Base-by-base conservation (phyloP, 2,113 vertebrate genomes). In the Rhipidura dahli region DNA sequence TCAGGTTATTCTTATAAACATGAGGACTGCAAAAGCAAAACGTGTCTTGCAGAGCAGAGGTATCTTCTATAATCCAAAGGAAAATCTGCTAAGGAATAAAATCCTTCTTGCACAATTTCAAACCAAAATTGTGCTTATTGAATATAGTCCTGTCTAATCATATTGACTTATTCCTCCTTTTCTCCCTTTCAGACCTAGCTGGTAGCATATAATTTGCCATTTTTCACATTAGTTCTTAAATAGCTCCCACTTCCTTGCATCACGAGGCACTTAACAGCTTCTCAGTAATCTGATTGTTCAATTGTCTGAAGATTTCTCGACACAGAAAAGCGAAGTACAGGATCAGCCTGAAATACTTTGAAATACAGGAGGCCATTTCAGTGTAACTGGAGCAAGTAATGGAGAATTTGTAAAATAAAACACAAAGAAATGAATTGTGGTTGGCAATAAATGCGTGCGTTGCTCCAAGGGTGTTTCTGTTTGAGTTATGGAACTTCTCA, bases 331-430 rank as follows among this genome's bases (percentile, higher is more conserved):
- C 13, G 17, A 78, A 78, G 71, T 28, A 30, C 73, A 51, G 72
- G 86, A 86, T 82, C 90, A 90, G 83, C 83, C 70, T 31, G 79
- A 49, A 83, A 63, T 47, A 13, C n/a, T 42, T 64, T 87, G 86
- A 94, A 91, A 94, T 95, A 94, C 72, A 72, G 56, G 66, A 72
- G 83, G 60, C 88, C 79, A 50, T 97, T 96, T 45, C 76, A 5
- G 57, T 39, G 26, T 4, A 96, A 56, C 80, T 81, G 65, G 69
- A 87, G 96, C 94, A 95, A 84, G 45, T 82, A 84, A 96, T 79
- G 96, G 93, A 50, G 96, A 84, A 90, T 97, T 92, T 94, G 90
- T 91, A 53, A 92, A 96, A 95, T 94, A 89, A 94, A 90, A 78
- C 60, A 18, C 44, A 57, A 78, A 79, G 64, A 65, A 49, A 76